phyloP scores from a whole-genome alignment of 2,888 invertebrate species.

The Eulithis prunata region DNA sequence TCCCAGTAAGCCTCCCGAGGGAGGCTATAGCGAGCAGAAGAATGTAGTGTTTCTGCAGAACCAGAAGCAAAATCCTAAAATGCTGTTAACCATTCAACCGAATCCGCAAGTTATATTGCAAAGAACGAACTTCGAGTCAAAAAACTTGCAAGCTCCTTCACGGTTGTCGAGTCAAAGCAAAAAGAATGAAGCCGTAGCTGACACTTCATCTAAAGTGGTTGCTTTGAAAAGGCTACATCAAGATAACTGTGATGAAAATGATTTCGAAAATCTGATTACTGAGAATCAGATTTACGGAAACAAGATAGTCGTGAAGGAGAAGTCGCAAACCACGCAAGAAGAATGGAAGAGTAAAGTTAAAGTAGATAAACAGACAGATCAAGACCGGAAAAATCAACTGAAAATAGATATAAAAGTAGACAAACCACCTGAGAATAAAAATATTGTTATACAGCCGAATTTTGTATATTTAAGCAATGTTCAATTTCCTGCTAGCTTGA shows the following conservation, averaged over 20 bases:
- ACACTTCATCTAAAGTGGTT: conserved; percentile 74
- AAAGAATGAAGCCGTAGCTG: conserved; percentile 66
- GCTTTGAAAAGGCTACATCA: conserved; percentile 78
- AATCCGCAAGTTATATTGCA: conserved; percentile 72
- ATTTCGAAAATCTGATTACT: conserved; percentile 82
- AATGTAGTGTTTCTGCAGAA: conserved; percentile 74
- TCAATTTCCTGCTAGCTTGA: conserved; percentile 74
- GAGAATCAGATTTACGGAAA: conserved; percentile 84
- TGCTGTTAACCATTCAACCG: conserved; percentile 71
- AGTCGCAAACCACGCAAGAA: conserved; percentile 71
- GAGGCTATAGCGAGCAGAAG: conserved; percentile 63
- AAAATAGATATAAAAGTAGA: conserved; percentile 52
- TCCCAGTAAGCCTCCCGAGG: conserved; percentile 63
- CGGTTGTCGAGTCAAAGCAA: conserved; percentile 72
- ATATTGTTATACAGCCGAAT: conserved; percentile 73
- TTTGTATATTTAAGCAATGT: conserved; percentile 77
- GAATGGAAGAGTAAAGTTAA: conserved; percentile 44
- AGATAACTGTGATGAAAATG: conserved; percentile 79
- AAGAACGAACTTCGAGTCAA: conserved; percentile 71
- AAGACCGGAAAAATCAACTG: conserved; percentile 65
- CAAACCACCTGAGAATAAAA: conserved; percentile 62
- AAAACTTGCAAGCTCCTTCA: conserved; percentile 81
- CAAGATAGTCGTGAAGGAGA: conserved; percentile 84
- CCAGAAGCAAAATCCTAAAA: conserved; percentile 69
- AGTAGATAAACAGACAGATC: conserved; percentile 35